Conservation (phyloP, 2,888 invertebrate genomes). For the Barypeithes pellucidus region DNA sequence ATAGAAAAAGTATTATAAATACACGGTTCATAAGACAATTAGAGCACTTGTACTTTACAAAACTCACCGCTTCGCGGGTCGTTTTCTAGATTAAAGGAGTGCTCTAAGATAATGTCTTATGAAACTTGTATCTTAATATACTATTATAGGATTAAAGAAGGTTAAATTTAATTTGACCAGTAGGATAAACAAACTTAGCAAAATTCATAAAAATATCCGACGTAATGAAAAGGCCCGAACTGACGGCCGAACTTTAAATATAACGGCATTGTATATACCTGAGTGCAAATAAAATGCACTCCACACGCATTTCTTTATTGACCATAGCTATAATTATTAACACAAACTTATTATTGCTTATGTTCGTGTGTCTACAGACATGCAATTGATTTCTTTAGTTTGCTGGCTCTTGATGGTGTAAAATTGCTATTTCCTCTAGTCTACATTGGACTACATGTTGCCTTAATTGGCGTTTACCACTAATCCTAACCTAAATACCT, state of each 20-base stretch:
- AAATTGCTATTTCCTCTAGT: conserved; percentile 22
- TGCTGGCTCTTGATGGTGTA: background rate
- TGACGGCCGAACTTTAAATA: background rate
- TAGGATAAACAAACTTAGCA: no score
- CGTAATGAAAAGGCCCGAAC: no score
- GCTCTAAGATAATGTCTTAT: no score
- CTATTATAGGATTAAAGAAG: no score
- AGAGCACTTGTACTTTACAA: no score
- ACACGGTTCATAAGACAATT: no score
- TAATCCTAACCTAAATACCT: conserved; percentile 1
- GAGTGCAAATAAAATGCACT: background rate
- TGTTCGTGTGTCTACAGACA: conserved; percentile 5
- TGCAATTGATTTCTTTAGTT: conserved; percentile 6
- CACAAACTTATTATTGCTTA: conserved; percentile 13
- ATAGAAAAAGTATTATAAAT: no score
- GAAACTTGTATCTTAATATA: no score
- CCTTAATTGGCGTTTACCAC: conserved; percentile 7
- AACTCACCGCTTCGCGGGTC: no score
- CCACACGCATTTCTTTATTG: conserved; percentile 8
- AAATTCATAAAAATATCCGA: no score
- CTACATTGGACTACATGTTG: background rate
- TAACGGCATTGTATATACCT: background rate
- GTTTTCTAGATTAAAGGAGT: no score
- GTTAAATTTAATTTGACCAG: no score
- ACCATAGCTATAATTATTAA: conserved; percentile 8